A percentile compares a stretch with the other conserved stretches of the same genome.
These are phyloP conservation scores for Tridacna crocea DNA, from an alignment of 2,888 invertebrate genomes.

Conservation along the genomic window DNA sequence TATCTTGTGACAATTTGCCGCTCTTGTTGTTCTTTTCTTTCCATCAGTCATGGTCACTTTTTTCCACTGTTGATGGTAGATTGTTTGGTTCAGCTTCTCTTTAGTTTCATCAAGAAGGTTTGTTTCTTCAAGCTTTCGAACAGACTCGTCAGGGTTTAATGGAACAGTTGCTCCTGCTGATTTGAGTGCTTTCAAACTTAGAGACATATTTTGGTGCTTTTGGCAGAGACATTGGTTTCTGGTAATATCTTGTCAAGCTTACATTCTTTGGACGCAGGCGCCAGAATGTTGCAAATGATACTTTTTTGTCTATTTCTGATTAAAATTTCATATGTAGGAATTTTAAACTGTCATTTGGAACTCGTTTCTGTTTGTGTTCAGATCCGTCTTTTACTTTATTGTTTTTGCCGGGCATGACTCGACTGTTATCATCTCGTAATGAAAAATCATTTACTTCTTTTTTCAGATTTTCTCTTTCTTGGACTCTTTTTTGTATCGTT, in stretches of 20 bases:
- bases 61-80: constrained; percentile 30
- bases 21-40: constrained; percentile 2
- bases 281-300: constrained; percentile 35
- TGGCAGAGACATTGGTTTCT: constrained; percentile 31
- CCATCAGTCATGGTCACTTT: background rate
- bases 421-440: constrained; percentile 30
- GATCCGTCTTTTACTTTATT: constrained; percentile 19
- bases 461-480: constrained; percentile 17
- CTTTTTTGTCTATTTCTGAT: constrained; percentile 31
- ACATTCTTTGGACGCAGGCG: constrained; percentile 27
- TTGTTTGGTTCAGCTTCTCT: constrained; percentile 11
- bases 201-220: constrained; percentile 31
- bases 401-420: constrained; percentile 32
- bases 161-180: constrained; percentile 36
- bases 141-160: constrained; percentile 50
- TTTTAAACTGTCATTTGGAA: constrained; percentile 30
- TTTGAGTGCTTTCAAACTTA: constrained; percentile 23
- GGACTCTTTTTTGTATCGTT: constrained; percentile 1
- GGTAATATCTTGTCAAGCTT: constrained; percentile 17
- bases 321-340: constrained; percentile 23
- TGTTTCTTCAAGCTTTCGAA: constrained; percentile 5
- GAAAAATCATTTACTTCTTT: constrained; percentile 26
- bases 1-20: too few species aligned
- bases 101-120: too few species aligned
- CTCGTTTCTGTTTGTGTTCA: constrained; percentile 26